Base-by-base conservation (phyloP, 2,113 vertebrate species). In the Clupea harengus region DNA sequence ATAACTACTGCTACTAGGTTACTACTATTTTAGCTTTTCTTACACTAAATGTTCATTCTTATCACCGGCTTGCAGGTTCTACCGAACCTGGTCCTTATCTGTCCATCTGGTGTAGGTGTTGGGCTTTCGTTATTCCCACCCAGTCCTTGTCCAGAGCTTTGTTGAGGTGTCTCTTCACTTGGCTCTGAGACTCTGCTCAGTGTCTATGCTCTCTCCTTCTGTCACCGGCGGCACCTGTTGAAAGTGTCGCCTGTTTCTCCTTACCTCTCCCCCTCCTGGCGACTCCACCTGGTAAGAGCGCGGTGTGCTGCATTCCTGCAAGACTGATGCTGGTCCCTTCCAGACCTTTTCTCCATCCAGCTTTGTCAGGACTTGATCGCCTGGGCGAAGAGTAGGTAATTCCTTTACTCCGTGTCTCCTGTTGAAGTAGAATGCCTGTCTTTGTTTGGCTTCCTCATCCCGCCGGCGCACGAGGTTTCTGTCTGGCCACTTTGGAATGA, bases 361-460 rank as follows among this genome's bases (percentile, higher is more conserved):
- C 39, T 83, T 64, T 44, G 60, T 18, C 25, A 45, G 54, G 28
- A 64, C 50, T 45, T 39, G 50, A 64, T 83, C 50, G 11, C 28
- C 15, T 52, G 28, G n/a, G 25, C 32, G 17, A 45, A 83, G 60
- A 18, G 11, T 17, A 17, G 52, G 82, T 57, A 6, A 64, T 28
- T 64, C 82, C 13, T 82, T 82, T 82, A 64, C 82, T 64, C 52
- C 82, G 32, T 57, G 82, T 57, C 52, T 83, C 82, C 52, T 60
- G 39, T 64, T 83, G 52, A 83, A 83, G 54, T 57, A 64, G 47
- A 45, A 64, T 7, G 52, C 52, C 17, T 83, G 82, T 60, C 39
- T 17, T 64, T 64, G 18, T 47, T 57, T 64, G 22, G 82, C 52
- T 39, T 44, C 54, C 47, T 22, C 45, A 49, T 83, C 82, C 32